Evolutionary conservation across 2,113 vertebrate genomes (phyloP), one percentile per base, ranked within the genome.

Genomic region (Tylochromis polylepis): DNA sequence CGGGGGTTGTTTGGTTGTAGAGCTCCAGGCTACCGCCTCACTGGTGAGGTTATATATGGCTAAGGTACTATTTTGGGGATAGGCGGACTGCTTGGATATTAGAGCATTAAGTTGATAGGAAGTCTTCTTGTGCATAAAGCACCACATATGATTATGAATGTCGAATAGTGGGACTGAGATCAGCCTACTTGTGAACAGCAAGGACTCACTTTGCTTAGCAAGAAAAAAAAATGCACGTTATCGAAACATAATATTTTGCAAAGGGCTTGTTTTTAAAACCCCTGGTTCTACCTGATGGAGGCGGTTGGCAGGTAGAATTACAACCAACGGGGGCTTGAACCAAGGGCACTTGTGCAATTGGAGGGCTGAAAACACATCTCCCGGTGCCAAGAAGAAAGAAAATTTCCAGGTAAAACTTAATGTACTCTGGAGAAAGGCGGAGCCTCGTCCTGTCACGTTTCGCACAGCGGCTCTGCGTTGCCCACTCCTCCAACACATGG

Each of bases 401-500:
- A 36, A 80, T 84, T 88, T 85, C 87, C 85, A 82, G 60, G 83
- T 58, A 62, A 36, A 72, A 83, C 67, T 46, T 72, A 57, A 3
- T 83, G 70, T 53, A 18, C 24, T 12, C 49, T 77, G 36, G 59
- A 62, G 62, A 29, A 72, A 58, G 93, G 93, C 72, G 95, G 92
- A 88, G 91, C 88, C 46, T 53, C 11, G 5, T 3, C 11, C 81
- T 87, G 90, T 92, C 92, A 93, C 93, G 93, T 94, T 93, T 77
- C 78, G 1, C 51, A 20, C 86, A 38, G 85, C 41, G 14, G 41
- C 59, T 56, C 16, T 46, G 59, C 43, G 24, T 83, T 34, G 43
- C 92, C 93, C 92, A 65, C 90, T 92, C 80, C 85, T 60, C 70
- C 85, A 86, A 88, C 93, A 93, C 94, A 93, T 92, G 91, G 88